Base-by-base conservation (phyloP, 2,888 invertebrate species). In the Microplitis manilae region DNA sequence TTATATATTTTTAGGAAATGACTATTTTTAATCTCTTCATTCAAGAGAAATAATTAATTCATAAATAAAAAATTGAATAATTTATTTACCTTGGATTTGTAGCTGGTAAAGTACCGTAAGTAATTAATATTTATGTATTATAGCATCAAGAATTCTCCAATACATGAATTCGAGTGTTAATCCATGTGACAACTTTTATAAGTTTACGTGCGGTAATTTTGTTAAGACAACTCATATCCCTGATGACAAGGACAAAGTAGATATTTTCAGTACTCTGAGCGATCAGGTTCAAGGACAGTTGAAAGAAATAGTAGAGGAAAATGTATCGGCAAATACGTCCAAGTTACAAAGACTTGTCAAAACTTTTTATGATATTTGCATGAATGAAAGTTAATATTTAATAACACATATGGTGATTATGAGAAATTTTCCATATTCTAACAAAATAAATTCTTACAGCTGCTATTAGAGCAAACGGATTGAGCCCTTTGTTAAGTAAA, bases 101-200 rank as follows among this genome's bases (percentile, higher is more conserved):
- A 30, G 4, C 30, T 30, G 30, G 30, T 30, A 30, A 30, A 30
- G 30, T 30, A 30, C 30, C 30, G 30, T 30, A 30, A 30, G 2
- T 2, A 30, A 30, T 30, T 30, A 30, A 2, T 30, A 30, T 59
- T 67, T 60, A 1, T 50, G 15, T 13, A 67, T 65, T 41, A 6
- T 89, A 93, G 95, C 96, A 0, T 94, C 95, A 0, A 92, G 92
- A 80, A 91, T 96, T 13, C 90, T 96, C 61, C 91, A 92, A 79
- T 94, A 94, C 86, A 94, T 96, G 93, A 94, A 96, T 83, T 89
- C 91, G 0, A 89, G 90, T 1, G 93, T 94, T 7, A 94, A 95
- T 80, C 96, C 96, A 0, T 96, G 96, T 86, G 95, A 96, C 83
- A 95, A 96, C 86, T 96, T 96, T 89, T 96, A 96, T 88, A 92